Evolutionary conservation across 2,113 vertebrate genomes (phyloP).

Genomic region (Peromyscus californicus): DNA sequence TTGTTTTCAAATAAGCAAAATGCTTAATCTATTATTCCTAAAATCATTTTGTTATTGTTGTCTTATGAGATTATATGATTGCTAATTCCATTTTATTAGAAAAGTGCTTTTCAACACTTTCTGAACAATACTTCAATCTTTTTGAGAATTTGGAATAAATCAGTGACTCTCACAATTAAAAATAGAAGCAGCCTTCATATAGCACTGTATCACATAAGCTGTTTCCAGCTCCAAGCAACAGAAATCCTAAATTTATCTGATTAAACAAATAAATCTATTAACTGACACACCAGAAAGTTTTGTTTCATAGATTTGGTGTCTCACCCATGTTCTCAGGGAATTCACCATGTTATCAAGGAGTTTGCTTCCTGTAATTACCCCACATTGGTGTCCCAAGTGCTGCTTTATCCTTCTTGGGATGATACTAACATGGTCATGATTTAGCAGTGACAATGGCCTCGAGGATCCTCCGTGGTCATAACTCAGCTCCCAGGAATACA

Average conservation of each 20-base stretch:
- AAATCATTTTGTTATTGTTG: conserved; percentile 61
- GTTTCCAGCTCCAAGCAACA: conserved; percentile 65
- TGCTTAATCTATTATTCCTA: conserved; percentile 74
- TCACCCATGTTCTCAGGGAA: background rate
- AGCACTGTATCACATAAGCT: conserved; percentile 71
- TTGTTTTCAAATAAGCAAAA: conserved; percentile 69
- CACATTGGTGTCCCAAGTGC: background rate
- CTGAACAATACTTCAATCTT: conserved; percentile 77
- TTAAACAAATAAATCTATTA: conserved; percentile 45
- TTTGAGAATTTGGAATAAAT: conserved; percentile 77
- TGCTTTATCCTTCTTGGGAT: background rate
- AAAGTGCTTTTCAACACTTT: conserved; percentile 67
- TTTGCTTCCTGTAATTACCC: conserved; percentile 3
- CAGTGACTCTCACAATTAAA: conserved; percentile 75
- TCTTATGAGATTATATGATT: conserved; percentile 72
- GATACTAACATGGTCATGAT: background rate
- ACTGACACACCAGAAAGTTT: conserved; percentile 57
- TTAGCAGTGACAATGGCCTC: background rate
- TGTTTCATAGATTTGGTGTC: background rate
- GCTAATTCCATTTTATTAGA: conserved; percentile 77
- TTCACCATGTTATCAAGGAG: background rate
- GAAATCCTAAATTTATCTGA: conserved; percentile 69
- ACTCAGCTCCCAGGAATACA: background rate
- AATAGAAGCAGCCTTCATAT: conserved; percentile 68
- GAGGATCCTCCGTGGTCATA: background rate